Conservation (phyloP, 2,888 invertebrate genomes). For the Lypha dubia region DNA sequence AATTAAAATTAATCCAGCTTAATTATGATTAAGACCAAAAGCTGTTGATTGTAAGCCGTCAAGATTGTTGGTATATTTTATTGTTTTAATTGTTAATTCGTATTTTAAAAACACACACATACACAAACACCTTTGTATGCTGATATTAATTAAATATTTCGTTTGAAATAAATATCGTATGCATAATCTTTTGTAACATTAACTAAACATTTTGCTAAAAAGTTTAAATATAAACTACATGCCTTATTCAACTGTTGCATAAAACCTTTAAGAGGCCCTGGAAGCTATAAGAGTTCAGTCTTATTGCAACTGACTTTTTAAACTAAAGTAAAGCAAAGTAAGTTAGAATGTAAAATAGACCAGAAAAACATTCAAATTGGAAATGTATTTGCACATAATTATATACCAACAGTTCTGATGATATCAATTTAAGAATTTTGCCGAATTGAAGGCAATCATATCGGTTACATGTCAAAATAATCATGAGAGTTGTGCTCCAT, state of each 20-base stretch:
- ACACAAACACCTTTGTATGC: too few species aligned
- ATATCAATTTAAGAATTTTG: background rate
- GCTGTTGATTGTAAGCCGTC: too few species aligned
- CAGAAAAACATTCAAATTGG: background rate
- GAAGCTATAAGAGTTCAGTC: background rate
- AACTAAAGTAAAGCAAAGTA: background rate
- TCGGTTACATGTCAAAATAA: too few species aligned
- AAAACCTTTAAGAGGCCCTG: background rate
- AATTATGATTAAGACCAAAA: too few species aligned
- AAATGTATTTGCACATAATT: background rate
- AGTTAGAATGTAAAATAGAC: constrained; percentile 7
- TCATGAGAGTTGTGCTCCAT: too few species aligned
- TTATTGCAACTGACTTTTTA: background rate
- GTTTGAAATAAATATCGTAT: background rate
- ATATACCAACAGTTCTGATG: background rate
- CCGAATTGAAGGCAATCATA: too few species aligned
- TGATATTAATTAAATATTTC: background rate
- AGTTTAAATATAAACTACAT: background rate
- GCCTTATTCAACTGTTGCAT: background rate
- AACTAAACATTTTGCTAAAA: background rate
- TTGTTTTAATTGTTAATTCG: too few species aligned
- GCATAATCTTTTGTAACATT: background rate
- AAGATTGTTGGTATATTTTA: too few species aligned
- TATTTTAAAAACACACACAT: too few species aligned
- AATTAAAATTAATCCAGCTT: too few species aligned